Percentiles rank a stretch among this genome's conserved stretches.
Conservation (phyloP, 2,113 vertebrate species). For the Bostrychus sinensis region DNA sequence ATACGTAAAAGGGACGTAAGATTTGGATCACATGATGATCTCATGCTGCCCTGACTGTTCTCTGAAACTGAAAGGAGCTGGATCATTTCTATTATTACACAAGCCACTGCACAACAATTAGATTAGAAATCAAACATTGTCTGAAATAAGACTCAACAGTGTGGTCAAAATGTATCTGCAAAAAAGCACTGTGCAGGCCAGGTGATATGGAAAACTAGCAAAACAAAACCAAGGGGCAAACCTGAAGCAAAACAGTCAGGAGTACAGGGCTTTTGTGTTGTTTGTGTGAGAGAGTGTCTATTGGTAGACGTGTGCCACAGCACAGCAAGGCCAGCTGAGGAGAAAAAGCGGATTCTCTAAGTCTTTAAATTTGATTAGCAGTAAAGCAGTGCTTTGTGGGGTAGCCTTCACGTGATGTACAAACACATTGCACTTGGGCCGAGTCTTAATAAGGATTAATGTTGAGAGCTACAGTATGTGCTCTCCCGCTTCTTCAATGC, state of each 20-base stretch:
- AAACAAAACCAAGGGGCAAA: constrained; percentile 10
- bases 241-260: neutral
- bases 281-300: constrained; percentile 31
- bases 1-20: constrained; percentile 17
- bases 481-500: constrained; percentile 9
- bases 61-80: neutral
- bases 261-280: constrained; percentile 8
- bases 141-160: no score
- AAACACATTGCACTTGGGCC: constrained; percentile 67
- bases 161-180: no score
- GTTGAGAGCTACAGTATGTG: constrained; percentile 28
- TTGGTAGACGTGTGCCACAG: constrained; percentile 40
- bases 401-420: constrained; percentile 57
- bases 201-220: constrained; percentile 28
- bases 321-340: constrained; percentile 37
- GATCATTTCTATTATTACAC: neutral
- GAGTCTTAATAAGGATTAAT: constrained; percentile 49
- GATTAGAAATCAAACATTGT: no score
- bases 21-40: constrained; percentile 41
- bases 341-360: constrained; percentile 71
- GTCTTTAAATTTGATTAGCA: constrained; percentile 70
- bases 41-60: constrained; percentile 17
- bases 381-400: constrained; percentile 48
- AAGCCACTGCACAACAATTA: neutral
- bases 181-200: no score